Base-by-base conservation (phyloP, 2,888 invertebrate species). In the Caenorhabditis sp. region DNA sequence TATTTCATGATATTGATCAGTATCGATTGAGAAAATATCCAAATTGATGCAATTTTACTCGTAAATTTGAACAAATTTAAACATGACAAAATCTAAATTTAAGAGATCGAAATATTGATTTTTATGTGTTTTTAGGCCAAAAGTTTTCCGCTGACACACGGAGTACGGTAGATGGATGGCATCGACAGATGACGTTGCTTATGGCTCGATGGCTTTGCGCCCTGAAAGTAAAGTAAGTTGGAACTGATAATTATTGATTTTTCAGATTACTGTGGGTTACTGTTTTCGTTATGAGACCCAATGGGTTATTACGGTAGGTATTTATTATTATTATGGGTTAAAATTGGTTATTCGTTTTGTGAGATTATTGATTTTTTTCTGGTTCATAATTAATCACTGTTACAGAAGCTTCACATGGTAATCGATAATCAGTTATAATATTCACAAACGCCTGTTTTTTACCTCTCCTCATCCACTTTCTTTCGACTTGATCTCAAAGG, bases 71-170 rank as follows among this genome's bases (percentile, higher is more conserved):
- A 15, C 47, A 2, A 3, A 26, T 9, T 20, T n/a, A n/a, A n/a
- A n/a, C n/a, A n/a, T n/a, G n/a, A n/a, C n/a, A n/a, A n/a, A n/a
- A n/a, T n/a, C n/a, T n/a, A n/a, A n/a, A n/a, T n/a, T n/a, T n/a
- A n/a, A n/a, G 58, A 26, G 28, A 61, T 40, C 40, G 28, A 28
- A 61, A 40, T 24, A 47, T 18, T 61, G 24, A 8, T 11, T 24
- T n/a, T 24, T n/a, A 11, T 15, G 18, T 11, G 22, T 3, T 26
- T 32, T 80, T 18, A 80, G 9, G 77, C 47, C 20, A 82, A 26
- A n/a, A 82, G 58, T 40, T 82, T 82, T 50, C 71, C 82, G 44
- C 67, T 67, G n/a, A 47, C 51, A n/a, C 81, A 77, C 11, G 81
- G 77, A 22, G 62, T 77, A 56, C 77, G 77, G 64, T 82, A 82